Evolutionary conservation across 2,113 vertebrate species (phyloP).

Genomic region (Chaenocephalus aceratus): DNA sequence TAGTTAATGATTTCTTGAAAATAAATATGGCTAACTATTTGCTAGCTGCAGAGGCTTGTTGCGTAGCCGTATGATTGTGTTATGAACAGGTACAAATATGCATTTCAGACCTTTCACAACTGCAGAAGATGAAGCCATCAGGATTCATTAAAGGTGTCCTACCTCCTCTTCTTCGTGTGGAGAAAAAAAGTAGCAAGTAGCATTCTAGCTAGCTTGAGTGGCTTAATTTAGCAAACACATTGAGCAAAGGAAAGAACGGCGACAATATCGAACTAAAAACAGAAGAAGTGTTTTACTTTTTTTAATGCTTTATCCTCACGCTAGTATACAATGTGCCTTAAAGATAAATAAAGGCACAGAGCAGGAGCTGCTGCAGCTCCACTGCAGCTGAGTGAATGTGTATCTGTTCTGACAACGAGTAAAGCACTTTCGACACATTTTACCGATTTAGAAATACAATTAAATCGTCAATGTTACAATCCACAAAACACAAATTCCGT

Average conservation of each 20-base stretch:
- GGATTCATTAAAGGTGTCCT: background rate
- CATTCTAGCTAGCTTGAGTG: constrained; percentile 40
- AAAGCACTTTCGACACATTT: constrained; percentile 73
- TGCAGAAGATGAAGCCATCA: constrained; percentile 65
- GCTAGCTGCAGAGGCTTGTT: background rate
- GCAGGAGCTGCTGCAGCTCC: background rate
- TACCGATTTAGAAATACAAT: background rate
- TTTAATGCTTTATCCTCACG: background rate
- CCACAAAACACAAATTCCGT: too few relatives aligned
- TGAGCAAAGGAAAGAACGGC: background rate
- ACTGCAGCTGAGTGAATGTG: constrained; percentile 48
- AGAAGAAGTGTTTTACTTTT: background rate
- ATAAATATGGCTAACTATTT: background rate
- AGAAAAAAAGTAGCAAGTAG: constrained; percentile 10
- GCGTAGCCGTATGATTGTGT: background rate
- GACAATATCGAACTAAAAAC: background rate
- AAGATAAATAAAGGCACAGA: background rate
- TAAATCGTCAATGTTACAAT: rapidly evolving
- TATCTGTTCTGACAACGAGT: constrained; percentile 34
- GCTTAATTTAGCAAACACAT: constrained; percentile 22
- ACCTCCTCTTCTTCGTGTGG: background rate
- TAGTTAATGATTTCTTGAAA: too few relatives aligned
- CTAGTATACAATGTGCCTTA: too few relatives aligned
- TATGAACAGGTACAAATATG: background rate
- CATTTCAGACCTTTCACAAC: constrained; percentile 43